Base-by-base conservation (phyloP, 2,888 invertebrate genomes). In the Scelioninae gen. 2 region DNA sequence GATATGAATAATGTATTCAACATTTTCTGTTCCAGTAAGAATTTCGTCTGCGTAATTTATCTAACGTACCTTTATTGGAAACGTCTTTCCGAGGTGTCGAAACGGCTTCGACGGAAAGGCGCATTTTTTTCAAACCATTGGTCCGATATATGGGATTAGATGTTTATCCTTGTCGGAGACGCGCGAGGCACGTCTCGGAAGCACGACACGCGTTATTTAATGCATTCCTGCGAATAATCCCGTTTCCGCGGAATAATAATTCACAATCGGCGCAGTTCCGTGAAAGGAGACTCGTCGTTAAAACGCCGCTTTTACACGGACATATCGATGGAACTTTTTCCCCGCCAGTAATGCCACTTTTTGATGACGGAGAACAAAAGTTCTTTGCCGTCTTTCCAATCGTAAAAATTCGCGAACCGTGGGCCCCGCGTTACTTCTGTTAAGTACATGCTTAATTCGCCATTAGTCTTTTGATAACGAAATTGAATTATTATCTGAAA, bases 31-130 rank as follows among this genome's bases (percentile, higher is more conserved):
- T 53, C 61, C 13, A 53, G 48, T 25, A 70, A 57, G 69, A 63
- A 70, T 70, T 52, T 48, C 53, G 19, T 69, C 48, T 10, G 11
- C 63, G 63, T 57, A 57, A 55, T 63, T 55, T 57, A 68, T 55
- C 61, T 25, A 16, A 4, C 63, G 16, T 57, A 43, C 55, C 55
- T 63, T 69, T 63, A 63, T 70, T 48, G 69, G 35, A 63, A 70
- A 63, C 55, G 63, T 70, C 69, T 63, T 48, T 63, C 48, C 48
- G 35, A 61, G 55, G 69, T 70, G 55, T 70, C 55, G 69, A 70
- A 57, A 63, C 45, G 52, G 58, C 50, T 57, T 57, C 43, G 61
- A 57, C 48, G 57, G 55, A 63, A 61, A 39, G 39, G 28, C 53
- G 41, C 35, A 58, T 33, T 41, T 55, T 69, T 69, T 70, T 63